A percentile compares a stretch with the other conserved stretches of the same genome.
Conservation (phyloP, 2,797 vertebrate genomes). For the Enteromius fasciolatus region DNA sequence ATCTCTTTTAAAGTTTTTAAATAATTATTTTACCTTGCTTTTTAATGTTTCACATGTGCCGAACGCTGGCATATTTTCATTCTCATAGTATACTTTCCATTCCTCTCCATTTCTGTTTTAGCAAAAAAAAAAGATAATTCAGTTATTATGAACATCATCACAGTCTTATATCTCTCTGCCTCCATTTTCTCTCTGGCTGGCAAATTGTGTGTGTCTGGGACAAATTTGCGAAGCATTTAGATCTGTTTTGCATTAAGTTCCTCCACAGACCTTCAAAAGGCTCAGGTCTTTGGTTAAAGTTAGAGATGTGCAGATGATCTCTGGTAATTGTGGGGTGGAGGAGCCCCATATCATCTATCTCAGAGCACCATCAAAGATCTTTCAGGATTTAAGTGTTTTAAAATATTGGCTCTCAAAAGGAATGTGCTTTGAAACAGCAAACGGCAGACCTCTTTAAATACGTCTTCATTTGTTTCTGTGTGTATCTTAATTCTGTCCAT, state of each 20-base stretch:
- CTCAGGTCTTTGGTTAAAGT: slow-evolving; percentile 67
- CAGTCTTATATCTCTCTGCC: not conserved
- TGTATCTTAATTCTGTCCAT: slow-evolving; percentile 27
- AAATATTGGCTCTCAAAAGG: slow-evolving; percentile 34
- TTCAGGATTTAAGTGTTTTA: slow-evolving; percentile 37
- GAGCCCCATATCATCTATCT: slow-evolving; percentile 63
- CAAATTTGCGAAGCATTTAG: slow-evolving; percentile 59
- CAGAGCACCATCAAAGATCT: slow-evolving; percentile 58
- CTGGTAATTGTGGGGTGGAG: slow-evolving; percentile 66
- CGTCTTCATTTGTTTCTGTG: slow-evolving; percentile 29
- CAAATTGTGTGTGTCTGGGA: slow-evolving; percentile 58
- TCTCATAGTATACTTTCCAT: slow-evolving; percentile 1
- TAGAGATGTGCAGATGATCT: slow-evolving; percentile 68
- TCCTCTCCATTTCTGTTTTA: not conserved
- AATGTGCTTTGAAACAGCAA: slow-evolving; percentile 36
- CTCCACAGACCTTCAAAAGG: slow-evolving; percentile 68
- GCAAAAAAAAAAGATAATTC: slow-evolving; percentile 10
- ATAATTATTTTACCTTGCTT: not conserved
- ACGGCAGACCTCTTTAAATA: slow-evolving; percentile 32
- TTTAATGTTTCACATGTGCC: slow-evolving; percentile 20
- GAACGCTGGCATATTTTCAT: not conserved
- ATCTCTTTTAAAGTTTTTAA: not conserved
- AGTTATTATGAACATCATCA: slow-evolving; percentile 20
- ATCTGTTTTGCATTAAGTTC: slow-evolving; percentile 73
- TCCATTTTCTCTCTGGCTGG: slow-evolving; percentile 16